These are phyloP conservation scores for Motacilla tschutschensis DNA, from an alignment of 2,113 vertebrate genomes.

Conservation along the genomic window DNA sequence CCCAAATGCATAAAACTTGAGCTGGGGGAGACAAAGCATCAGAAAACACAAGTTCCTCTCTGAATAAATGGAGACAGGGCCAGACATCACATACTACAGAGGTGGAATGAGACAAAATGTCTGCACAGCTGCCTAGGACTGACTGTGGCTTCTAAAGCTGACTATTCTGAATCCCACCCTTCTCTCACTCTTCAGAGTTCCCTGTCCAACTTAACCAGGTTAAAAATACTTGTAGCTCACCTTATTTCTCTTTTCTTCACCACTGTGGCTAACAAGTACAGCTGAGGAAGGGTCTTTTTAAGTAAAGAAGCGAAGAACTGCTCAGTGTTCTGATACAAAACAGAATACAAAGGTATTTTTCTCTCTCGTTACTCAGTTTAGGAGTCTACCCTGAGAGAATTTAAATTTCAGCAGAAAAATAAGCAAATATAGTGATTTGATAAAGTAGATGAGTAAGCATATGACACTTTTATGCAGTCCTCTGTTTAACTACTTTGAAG, in stretches of 20 bases:
- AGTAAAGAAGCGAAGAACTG: background rate
- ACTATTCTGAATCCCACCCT: background rate
- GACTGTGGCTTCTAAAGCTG: fast-evolving
- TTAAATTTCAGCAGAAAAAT: background rate
- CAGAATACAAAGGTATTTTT: background rate
- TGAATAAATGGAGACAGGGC: background rate
- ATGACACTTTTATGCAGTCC: background rate
- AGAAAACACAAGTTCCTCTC: background rate
- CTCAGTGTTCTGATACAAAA: background rate
- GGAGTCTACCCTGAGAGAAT: background rate
- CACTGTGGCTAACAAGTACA: fast-evolving
- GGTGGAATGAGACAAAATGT: fast-evolving
- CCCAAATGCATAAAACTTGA: background rate
- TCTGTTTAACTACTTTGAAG: background rate
- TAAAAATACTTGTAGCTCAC: background rate
- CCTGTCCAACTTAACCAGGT: background rate
- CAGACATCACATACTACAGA: background rate
- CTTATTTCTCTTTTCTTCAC: background rate
- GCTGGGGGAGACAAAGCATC: background rate
- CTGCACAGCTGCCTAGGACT: fast-evolving
- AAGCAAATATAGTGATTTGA: background rate
- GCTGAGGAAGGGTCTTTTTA: background rate
- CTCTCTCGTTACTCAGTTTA: background rate
- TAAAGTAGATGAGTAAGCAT: background rate
- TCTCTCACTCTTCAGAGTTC: background rate